Evolutionary conservation across 2,888 invertebrate species (phyloP), one percentile per base, ranked within the genome.

Genomic region (Pseudococcus jackbeardsleyi): DNA sequence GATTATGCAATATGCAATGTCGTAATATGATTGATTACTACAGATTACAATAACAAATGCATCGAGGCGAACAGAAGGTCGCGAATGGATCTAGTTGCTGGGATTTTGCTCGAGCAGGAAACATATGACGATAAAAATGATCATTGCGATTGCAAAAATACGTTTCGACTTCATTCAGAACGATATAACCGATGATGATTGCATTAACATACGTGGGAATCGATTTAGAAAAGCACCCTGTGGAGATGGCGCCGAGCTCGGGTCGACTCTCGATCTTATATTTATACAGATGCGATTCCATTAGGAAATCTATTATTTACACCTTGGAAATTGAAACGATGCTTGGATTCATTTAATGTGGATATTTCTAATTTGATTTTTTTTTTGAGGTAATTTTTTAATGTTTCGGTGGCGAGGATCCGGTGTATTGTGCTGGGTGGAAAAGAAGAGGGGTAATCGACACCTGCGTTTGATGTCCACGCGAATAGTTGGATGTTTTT

Each of bases 11-110:
- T 64, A 64, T 22, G 64, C 64, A 22, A 59, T 64, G 64, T 64
- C 64, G 64, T 64, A 64, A 22, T 64, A 64, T 64, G 64, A 64
- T 64, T 22, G 64, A 64, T 64, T 64, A 64, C 64, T 64, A 22
- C 22, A 17, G n/a, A 17, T 7, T 59, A 59, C 59, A 59, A 15
- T 64, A 64, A 19, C 22, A 64, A 22, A 4, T 9, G 64, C 22
- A 33, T 6, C 59, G 54, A 19, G 19, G 8, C 3, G 59, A n/a
- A n/a, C 22, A 64, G 22, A 64, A 64, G 64, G 64, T 64, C 64
- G 22, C 12, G 0, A 59, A 64, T 19, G 19, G 6, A 19, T 64
- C 64, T 64, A 3, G 42, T 42, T 42, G 42, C 42, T 42, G 42
- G 42, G 42, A 12, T 64, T 64, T 22, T 5, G 64, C 8, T 22